Base-by-base conservation (phyloP, 2,797 vertebrate genomes). In the Mionectes olivaceus region DNA sequence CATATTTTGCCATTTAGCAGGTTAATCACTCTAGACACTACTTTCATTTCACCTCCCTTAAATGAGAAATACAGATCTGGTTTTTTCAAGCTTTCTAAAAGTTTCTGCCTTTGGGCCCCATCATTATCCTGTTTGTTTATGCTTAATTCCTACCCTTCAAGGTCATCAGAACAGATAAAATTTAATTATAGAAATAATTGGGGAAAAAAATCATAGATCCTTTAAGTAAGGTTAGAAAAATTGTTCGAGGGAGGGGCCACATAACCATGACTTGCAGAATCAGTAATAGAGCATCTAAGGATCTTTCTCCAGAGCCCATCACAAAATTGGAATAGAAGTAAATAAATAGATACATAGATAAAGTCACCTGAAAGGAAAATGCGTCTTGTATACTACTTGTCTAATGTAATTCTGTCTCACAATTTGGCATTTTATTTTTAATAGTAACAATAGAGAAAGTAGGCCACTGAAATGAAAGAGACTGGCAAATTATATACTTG, bases 391-490 rank as follows among this genome's bases (percentile, higher is more conserved):
- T 92, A 41, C 39, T 27, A 87, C 49, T 55, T 80, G 7, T 46
- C 30, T 69, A 43, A 24, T 2, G 3, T 65, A 41, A 47, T 43
- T 83, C 60, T 91, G 46, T 64, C 47, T 92, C 22, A 33, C 28
- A 43, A 0, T 71, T 86, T 30, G 23, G 57, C 83, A 32, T 92
- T 83, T 90, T 86, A 64, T 28, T 93, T 94, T 84, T 71, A 87
- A 67, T 83, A 81, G 47, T 61, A 68, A 35, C 43, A 21, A 50
- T 32, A 52, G 37, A 86, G 35, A 88, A 90, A 91, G 70, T 73
- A 86, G 76, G 80, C n/a, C 41, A 44, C 24, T 88, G 74, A 86
- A 83, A 64, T 77, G 46, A 87, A 96, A 76, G 90, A 94, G 47
- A 78, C 35, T 73, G 50, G 44, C 50, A 95, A 90, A 87, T 81